Evolutionary conservation across 2,888 invertebrate species (phyloP).

Genomic region (Neria commutata): DNA sequence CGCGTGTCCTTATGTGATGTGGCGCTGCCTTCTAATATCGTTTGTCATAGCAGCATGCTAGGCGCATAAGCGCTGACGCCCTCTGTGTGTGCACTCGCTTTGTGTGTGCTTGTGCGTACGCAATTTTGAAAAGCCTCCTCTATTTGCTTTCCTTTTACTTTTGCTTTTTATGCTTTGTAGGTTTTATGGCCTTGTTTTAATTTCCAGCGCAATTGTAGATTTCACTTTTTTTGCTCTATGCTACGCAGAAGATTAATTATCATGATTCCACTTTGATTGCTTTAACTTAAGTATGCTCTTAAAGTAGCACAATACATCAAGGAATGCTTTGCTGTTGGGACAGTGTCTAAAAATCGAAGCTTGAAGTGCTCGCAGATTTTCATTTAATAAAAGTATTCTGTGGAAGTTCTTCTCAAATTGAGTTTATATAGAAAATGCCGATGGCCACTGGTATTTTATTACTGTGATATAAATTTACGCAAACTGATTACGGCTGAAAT

Average conservation of each 20-base stretch:
- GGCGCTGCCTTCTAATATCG: no score
- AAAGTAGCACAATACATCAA: no score
- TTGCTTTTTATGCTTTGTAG: not conserved
- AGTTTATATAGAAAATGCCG: no score
- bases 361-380: no score
- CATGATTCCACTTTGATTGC: constrained; percentile 1
- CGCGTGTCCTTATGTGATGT: not conserved
- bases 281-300: no score
- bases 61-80: constrained; percentile 10
- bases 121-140: not conserved
- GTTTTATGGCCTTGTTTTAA: constrained; percentile 23
- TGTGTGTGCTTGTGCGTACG: not conserved
- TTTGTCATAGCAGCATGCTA: constrained; percentile 16
- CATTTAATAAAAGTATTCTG: no score
- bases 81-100: not conserved
- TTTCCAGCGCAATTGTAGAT: constrained; percentile 19
- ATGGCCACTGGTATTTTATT: no score
- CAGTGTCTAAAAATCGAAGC: no score
- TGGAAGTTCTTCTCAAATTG: no score
- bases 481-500: no score
- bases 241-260: constrained; percentile 11
- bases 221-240: not conserved
- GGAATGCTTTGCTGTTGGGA: no score
- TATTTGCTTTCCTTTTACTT: not conserved
- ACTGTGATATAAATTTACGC: no score